Percentiles rank a stretch among this genome's conserved stretches.
Conservation (phyloP, 2,113 vertebrate species). For the Aspiorhynchus laticeps region DNA sequence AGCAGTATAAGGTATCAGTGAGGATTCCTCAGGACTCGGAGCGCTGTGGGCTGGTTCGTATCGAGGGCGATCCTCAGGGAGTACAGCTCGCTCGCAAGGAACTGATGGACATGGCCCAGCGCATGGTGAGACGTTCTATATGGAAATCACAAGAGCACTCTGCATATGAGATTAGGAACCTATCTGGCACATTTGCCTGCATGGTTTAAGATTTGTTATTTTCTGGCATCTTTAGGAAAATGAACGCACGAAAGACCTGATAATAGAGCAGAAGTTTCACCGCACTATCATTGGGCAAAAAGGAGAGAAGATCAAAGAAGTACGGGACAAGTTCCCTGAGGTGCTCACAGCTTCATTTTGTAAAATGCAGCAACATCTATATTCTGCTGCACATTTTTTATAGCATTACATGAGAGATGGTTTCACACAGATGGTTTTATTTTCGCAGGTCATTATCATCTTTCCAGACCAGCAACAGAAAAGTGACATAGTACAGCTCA, state of each 20-base stretch:
- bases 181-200: background rate
- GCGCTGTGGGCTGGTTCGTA: conserved; percentile 78
- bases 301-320: conserved; percentile 85
- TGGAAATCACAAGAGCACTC: background rate
- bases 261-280: conserved; percentile 82
- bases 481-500: conserved; percentile 82
- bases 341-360: conserved; percentile 56
- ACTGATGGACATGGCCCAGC: conserved; percentile 81
- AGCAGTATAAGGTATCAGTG: conserved; percentile 82
- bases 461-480: conserved; percentile 84
- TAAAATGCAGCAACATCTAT: background rate
- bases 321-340: conserved; percentile 84
- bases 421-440: background rate
- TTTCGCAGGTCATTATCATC: conserved; percentile 80
- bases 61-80: conserved; percentile 83
- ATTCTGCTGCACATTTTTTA: background rate
- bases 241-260: conserved; percentile 83
- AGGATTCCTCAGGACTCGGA: conserved; percentile 80
- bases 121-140: conserved; percentile 74
- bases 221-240: conserved; percentile 74
- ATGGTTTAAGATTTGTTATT: background rate
- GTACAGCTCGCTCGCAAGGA: conserved; percentile 81
- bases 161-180: background rate
- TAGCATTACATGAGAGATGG: background rate
- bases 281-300: conserved; percentile 86